Base-by-base conservation (phyloP, 2,113 vertebrate genomes). In the Murina feae region DNA sequence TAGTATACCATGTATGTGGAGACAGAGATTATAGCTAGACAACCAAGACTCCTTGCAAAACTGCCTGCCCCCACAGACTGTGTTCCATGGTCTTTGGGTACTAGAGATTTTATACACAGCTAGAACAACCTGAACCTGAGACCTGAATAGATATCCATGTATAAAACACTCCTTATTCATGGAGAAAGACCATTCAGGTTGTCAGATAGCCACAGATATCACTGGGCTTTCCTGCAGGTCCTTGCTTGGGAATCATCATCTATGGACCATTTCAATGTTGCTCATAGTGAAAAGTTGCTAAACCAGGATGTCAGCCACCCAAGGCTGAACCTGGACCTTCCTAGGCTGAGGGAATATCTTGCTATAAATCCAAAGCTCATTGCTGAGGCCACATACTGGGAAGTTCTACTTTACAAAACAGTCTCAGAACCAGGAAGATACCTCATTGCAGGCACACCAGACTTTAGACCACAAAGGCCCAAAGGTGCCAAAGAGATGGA, bases 11-110 rank as follows among this genome's bases (percentile, higher is more conserved):
- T 5, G 4, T 9, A 32, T 6, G 3, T 21, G 7, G 75, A 87
- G 58, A 35, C 49, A 90, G 47, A 49, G 11, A 84, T 4, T 32
- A 65, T 79, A 23, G 4, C 32, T 51, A 32, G 72, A 44, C 13
- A 76, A 51, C 7, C 53, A 47, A 76, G 42, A 81, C 13, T 60
- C 23, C 13, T 20, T 51, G 25, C 4, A 90, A 90, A 88, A 39
- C 13, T 49, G 42, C 10, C 18, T 37, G 63, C 14, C 4, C 5
- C 4, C 0, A 0, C 1, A 89, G 28, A 6, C 42, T 17, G 28
- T 10, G 4, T 84, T 28, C 8, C 23, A 30, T 21, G 11, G 4
- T 21, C 55, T 55, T 89, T 21, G 16, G 5, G 21, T 10, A 9
- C 37, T 18, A 2, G 25, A 51, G 9, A 63, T 28, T 5, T 5